Evolutionary conservation across 1,140 invertebrate species (phyloP), one percentile per base, ranked within the genome.

Genomic region (Rhopalosiphum padi): DNA sequence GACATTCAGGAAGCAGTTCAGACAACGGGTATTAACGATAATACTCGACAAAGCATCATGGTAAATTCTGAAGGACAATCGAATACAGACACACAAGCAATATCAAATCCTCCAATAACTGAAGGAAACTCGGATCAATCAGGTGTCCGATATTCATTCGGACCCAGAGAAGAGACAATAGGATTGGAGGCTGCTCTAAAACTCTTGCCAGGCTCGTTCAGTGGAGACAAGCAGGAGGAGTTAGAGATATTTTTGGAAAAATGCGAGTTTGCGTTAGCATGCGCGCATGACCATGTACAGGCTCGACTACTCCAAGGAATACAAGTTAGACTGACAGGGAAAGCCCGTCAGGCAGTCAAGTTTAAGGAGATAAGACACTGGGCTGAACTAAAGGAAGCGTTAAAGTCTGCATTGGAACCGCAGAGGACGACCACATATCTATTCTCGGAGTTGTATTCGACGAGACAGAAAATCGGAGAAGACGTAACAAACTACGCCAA

Each of bases 401-500:
- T 77, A n/a, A 77, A 77, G n/a, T 77, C 68, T 18, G n/a, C 68
- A 77, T 77, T 77, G 68, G 68, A 77, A 77, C 68, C n/a, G 3
- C n/a, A 77, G 68, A 77, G 68, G n/a, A 77, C n/a, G n/a, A 77
- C 68, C 30, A 77, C 68, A 77, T n/a, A n/a, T 35, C n/a, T 77
- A 77, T 77, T 77, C 18, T 35, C 68, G 11, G 60, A 77, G 18
- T 35, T 77, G n/a, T 88, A 88, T 88, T 88, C 41, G 6, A 35
- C 87, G 1, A 53, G 46, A 21, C 9, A 88, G n/a, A 46, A n/a
- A 88, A 23, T n/a, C 5, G 46, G 30, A 21, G 46, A 88, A 43
- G n/a, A 88, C 5, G 11, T 88, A 25, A 35, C 46, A n/a, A n/a
- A 9, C 46, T 88, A 46, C 37, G 11, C 48, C 0, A 88, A 88